Conservation (phyloP, 2,113 vertebrate genomes). For the Probosciger aterrimus region DNA sequence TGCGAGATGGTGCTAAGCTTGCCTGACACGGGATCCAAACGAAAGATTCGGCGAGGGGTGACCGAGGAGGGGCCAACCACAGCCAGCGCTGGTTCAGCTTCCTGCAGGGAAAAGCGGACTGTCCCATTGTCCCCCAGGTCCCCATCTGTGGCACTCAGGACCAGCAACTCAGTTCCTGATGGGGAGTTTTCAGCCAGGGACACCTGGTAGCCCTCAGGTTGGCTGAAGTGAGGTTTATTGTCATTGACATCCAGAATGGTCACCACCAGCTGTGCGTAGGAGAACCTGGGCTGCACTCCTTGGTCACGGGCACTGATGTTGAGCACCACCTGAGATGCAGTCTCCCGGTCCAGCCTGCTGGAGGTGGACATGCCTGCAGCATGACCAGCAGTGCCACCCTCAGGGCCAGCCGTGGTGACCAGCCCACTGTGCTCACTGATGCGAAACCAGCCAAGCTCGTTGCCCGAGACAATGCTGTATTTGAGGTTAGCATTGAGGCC, state of each 20-base stretch:
- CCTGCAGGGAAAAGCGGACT: slow-evolving; percentile 85
- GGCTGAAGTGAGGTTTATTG: slow-evolving; percentile 85
- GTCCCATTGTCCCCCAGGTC: slow-evolving; percentile 95
- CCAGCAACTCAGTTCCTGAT: slow-evolving; percentile 83
- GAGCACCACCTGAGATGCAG: slow-evolving; percentile 85
- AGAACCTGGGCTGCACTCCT: slow-evolving; percentile 91
- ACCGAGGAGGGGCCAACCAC: not conserved
- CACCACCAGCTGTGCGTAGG: slow-evolving; percentile 88
- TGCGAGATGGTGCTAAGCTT: slow-evolving; percentile 80
- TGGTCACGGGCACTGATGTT: slow-evolving; percentile 97
- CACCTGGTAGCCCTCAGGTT: slow-evolving; percentile 78
- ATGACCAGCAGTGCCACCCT: not conserved
- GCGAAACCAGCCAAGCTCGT: slow-evolving; percentile 90
- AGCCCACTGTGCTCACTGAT: slow-evolving; percentile 95
- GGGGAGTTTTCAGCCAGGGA: slow-evolving; percentile 86
- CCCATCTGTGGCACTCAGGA: slow-evolving; percentile 85
- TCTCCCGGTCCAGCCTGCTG: slow-evolving; percentile 84
- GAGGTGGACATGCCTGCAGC: rapidly evolving
- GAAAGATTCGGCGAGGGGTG: slow-evolving; percentile 75
- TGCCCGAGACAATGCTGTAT: slow-evolving; percentile 94
- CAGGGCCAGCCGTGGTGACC: slow-evolving; percentile 81
- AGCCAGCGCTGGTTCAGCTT: slow-evolving; percentile 66
- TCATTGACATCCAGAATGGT: slow-evolving; percentile 93
- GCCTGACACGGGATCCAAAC: slow-evolving; percentile 84
- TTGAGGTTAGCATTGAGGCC: slow-evolving; percentile 96